phyloP scores from a whole-genome alignment of 2,797 vertebrate genomes.

The Enteromius viviparus region DNA sequence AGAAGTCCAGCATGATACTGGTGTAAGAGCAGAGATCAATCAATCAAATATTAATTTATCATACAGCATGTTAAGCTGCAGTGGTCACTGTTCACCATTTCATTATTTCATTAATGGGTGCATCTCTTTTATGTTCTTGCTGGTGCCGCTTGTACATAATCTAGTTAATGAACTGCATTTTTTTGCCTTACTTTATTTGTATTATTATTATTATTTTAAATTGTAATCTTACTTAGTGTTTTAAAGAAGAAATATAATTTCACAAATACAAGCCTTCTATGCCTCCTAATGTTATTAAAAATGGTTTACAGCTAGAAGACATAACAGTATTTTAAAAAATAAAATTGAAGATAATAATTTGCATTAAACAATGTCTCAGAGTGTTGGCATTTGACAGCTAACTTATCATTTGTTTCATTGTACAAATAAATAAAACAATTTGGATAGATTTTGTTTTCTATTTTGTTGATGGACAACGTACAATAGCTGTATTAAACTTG shows the following conservation, averaged over 20 bases:
- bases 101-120: neutral
- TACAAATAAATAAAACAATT: constrained; percentile 43
- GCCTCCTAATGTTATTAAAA: neutral
- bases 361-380: neutral
- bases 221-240: neutral
- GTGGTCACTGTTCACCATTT: constrained; percentile 3
- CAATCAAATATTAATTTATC: constrained; percentile 28
- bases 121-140: constrained; percentile 2
- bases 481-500: constrained; percentile 8
- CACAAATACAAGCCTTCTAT: neutral
- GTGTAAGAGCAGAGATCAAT: constrained; percentile 12
- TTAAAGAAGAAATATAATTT: neutral
- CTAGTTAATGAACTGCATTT: neutral
- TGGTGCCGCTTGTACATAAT: constrained; percentile 33
- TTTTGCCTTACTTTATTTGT: neutral
- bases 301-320: neutral
- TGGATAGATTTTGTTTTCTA: constrained; percentile 34
- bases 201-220: neutral
- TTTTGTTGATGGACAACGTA: neutral
- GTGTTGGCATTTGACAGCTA: neutral
- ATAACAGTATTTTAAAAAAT: neutral
- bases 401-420: constrained; percentile 19
- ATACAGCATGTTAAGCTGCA: constrained; percentile 19
- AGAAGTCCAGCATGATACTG: constrained; percentile 8
- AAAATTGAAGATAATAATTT: neutral